phyloP scores from a whole-genome alignment of 2,888 invertebrate genomes.

The Melieria picta region DNA sequence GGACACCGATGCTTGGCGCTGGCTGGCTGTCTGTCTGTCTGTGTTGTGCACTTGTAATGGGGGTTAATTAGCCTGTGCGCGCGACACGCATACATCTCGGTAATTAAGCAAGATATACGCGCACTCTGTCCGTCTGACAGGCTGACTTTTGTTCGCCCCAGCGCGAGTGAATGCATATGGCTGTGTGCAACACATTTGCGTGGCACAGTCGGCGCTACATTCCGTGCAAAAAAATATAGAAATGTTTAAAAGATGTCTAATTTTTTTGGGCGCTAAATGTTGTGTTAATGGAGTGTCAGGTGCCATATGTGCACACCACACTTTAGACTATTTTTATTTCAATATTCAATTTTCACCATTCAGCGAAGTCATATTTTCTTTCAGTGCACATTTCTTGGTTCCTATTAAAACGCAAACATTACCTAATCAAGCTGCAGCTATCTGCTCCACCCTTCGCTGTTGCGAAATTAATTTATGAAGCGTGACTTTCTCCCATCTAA shows the following conservation, averaged over 20 bases:
- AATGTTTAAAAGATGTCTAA: too few relatives aligned
- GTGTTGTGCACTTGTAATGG: conserved; percentile 43
- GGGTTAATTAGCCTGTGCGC: conserved; percentile 62
- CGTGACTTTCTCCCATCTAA: conserved; percentile 42
- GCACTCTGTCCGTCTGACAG: conserved; percentile 2
- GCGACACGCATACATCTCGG: conserved; percentile 63
- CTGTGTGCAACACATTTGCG: neutral
- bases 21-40: neutral
- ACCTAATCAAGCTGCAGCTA: conserved; percentile 4
- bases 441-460: too few relatives aligned
- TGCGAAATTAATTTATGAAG: conserved; percentile 56
- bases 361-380: too few relatives aligned
- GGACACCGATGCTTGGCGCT: conserved; percentile 38
- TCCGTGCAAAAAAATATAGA: too few relatives aligned
- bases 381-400: too few relatives aligned
- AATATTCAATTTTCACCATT: too few relatives aligned
- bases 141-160: neutral
- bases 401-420: too few relatives aligned
- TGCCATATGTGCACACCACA: too few relatives aligned
- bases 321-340: too few relatives aligned
- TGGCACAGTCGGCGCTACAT: too few relatives aligned
- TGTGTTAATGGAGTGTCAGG: too few relatives aligned
- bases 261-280: too few relatives aligned
- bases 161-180: conserved; percentile 8
- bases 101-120: conserved; percentile 56